A percentile compares a stretch with the other conserved stretches of the same genome.
Evolutionary conservation across 1,140 invertebrate species (phyloP).

Genomic region (Apocrypta bakeri): DNA sequence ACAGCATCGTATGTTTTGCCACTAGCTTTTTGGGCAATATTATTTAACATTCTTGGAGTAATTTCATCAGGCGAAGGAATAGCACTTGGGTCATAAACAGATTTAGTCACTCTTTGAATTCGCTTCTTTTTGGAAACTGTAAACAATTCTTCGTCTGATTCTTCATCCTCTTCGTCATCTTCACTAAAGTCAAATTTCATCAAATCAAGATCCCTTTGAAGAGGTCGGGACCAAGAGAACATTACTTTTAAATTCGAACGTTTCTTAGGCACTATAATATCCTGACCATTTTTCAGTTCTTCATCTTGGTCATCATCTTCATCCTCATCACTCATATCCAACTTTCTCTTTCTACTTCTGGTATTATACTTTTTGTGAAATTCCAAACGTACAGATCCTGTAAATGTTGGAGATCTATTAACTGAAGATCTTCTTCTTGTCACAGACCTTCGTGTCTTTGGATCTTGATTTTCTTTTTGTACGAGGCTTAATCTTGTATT

Average conservation of each 20-base stretch:
- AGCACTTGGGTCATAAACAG: conserved; percentile 52
- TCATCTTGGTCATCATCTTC: conserved; percentile 36
- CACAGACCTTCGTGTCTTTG: conserved; percentile 51
- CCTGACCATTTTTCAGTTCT: neutral
- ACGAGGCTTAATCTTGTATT: neutral
- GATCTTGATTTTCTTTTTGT: conserved; percentile 42
- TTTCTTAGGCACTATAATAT: conserved; percentile 46
- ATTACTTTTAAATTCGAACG: conserved; percentile 55
- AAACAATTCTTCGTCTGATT: conserved; percentile 20
- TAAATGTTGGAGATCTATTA: conserved; percentile 11
- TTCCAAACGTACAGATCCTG: neutral
- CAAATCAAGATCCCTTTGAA: conserved; percentile 58
- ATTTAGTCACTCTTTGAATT: conserved; percentile 39
- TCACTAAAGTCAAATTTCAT: conserved; percentile 59
- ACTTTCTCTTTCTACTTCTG: conserved; percentile 52
- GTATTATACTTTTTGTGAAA: conserved; percentile 59
- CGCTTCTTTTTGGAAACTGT: conserved; percentile 28
- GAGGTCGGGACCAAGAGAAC: conserved; percentile 62
- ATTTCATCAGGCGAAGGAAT: conserved; percentile 64
- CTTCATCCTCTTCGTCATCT: conserved; percentile 50
- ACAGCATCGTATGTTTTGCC: conserved; percentile 63
- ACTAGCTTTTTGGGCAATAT: conserved; percentile 59
- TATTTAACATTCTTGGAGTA: conserved; percentile 65
- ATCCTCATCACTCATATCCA: conserved; percentile 8
- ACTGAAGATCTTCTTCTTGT: conserved; percentile 42